phyloP scores from a whole-genome alignment of 2,888 invertebrate species.

The Sminthurides aquaticus region DNA sequence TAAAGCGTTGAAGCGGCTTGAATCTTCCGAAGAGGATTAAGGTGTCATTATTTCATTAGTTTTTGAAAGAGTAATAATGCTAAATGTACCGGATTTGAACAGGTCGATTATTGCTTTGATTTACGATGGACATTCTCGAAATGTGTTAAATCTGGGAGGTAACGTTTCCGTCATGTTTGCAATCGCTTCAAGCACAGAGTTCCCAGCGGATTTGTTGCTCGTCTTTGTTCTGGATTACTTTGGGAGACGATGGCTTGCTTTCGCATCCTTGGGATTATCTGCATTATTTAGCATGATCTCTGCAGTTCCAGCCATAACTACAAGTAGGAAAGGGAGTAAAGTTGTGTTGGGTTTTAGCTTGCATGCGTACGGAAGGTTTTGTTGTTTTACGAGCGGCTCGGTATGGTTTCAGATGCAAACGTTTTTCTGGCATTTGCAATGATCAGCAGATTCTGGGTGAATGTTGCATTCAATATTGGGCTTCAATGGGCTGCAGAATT shows the following conservation, averaged over 20 bases:
- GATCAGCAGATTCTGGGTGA: conserved; percentile 73
- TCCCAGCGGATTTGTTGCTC: conserved; percentile 74
- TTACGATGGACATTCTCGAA: conserved; percentile 81
- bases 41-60: not conserved
- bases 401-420: conserved; percentile 5
- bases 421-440: conserved; percentile 56
- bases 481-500: conserved; percentile 82
- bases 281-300: conserved; percentile 73
- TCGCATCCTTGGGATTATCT: conserved; percentile 70
- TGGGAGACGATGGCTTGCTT: conserved; percentile 78
- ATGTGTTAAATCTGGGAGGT: conserved; percentile 60
- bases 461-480: conserved; percentile 83
- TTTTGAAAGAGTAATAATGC: too few species aligned
- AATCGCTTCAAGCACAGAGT: conserved; percentile 69
- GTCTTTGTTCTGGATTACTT: conserved; percentile 69
- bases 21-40: not conserved
- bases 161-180: conserved; percentile 22
- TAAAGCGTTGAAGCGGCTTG: conserved; percentile 32
- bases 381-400: not conserved
- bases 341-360: not conserved
- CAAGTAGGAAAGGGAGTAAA: too few species aligned
- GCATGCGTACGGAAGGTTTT: not conserved
- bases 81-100: too few species aligned
- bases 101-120: conserved; percentile 78
- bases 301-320: conserved; percentile 58